phyloP scores from a whole-genome alignment of 2,888 invertebrate species.

The Notocelia uddmanniana region DNA sequence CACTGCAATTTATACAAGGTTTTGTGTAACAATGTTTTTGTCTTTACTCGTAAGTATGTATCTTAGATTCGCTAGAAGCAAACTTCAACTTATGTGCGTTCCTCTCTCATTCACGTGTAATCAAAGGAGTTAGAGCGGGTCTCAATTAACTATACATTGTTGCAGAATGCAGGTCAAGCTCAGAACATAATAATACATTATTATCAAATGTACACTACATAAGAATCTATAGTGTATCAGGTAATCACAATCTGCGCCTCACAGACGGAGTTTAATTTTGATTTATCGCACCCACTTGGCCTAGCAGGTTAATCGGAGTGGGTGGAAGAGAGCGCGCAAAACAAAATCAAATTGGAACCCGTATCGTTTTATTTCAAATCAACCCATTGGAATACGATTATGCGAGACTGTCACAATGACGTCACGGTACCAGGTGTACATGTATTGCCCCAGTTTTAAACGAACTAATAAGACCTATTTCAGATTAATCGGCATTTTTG shows the following conservation, averaged over 20 bases:
- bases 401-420: too few species aligned
- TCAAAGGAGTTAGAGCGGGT: background rate
- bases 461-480: too few species aligned
- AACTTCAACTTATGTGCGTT: background rate
- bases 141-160: background rate
- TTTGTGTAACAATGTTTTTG: background rate
- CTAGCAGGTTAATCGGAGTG: too few species aligned
- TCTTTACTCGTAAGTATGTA: background rate
- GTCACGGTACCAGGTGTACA: too few species aligned
- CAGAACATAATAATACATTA: background rate
- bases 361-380: too few species aligned
- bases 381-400: too few species aligned
- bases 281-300: background rate
- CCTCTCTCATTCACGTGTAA: background rate
- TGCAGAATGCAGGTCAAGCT: background rate
- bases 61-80: background rate
- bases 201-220: background rate
- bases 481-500: too few species aligned
- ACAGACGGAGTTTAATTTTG: background rate
- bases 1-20: too few species aligned
- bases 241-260: too few species aligned
- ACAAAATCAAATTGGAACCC: too few species aligned
- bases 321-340: too few species aligned
- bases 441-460: too few species aligned
- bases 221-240: background rate